These are phyloP conservation scores for Strix aluco DNA, from an alignment of 2,113 vertebrate species.

Conservation along the genomic window DNA sequence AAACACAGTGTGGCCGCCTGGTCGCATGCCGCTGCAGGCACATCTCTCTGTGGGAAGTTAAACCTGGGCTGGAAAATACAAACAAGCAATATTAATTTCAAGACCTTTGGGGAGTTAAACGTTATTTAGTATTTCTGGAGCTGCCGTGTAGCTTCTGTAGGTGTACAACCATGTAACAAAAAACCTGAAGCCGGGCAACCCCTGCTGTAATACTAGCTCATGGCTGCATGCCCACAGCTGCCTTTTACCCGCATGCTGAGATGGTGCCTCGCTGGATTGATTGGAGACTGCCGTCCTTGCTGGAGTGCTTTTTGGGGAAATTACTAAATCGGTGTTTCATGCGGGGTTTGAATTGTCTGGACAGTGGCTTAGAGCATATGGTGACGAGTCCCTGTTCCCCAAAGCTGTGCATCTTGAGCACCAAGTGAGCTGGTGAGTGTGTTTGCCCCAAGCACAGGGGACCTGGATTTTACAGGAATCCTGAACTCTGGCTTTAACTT, in stretches of 20 bases:
- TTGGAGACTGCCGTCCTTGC: not conserved
- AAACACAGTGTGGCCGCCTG: not conserved
- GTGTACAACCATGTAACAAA: not conserved
- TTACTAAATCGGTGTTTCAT: accelerated
- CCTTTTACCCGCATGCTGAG: accelerated
- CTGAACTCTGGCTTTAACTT: not conserved
- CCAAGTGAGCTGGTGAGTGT: not conserved
- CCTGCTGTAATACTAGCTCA: not conserved
- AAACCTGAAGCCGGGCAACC: not conserved
- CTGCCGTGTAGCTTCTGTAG: not conserved
- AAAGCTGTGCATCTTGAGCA: not conserved
- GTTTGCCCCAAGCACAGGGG: not conserved
- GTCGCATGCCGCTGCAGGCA: not conserved
- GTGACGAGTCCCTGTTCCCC: not conserved
- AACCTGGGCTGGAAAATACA: not conserved
- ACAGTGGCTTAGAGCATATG: not conserved
- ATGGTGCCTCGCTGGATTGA: not conserved
- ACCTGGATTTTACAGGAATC: not conserved
- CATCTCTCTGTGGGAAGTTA: not conserved
- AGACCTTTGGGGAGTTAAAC: not conserved
- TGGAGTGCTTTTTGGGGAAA: not conserved
- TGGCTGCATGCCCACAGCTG: not conserved
- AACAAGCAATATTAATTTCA: not conserved
- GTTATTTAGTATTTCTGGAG: not conserved
- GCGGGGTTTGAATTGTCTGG: not conserved